Evolutionary conservation across 2,888 invertebrate species (phyloP).

Genomic region (Griposia aprilina): DNA sequence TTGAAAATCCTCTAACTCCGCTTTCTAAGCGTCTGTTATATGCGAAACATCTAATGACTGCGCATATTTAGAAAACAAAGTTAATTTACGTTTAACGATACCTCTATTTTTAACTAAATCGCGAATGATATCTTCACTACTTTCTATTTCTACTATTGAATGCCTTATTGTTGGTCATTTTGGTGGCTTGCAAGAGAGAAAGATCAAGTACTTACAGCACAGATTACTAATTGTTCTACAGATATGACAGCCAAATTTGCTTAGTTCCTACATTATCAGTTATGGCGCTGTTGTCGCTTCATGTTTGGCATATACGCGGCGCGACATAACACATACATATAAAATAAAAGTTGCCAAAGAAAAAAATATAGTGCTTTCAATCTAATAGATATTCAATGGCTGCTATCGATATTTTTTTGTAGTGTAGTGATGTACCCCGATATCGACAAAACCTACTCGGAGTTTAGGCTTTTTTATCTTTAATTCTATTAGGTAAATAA

Average conservation of each 20-base stretch:
- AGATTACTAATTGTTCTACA: too few relatives aligned
- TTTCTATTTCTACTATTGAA: background rate
- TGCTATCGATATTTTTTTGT: background rate
- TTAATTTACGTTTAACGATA: background rate
- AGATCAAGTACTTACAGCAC: conserved; percentile 5
- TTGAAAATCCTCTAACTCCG: background rate
- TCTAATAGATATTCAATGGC: background rate
- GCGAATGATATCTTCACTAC: background rate
- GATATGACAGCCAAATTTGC: background rate
- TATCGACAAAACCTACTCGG: background rate
- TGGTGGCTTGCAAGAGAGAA: background rate
- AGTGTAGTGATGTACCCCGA: background rate
- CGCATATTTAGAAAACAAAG: background rate
- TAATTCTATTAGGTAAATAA: background rate
- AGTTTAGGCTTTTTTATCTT: background rate
- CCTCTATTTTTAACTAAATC: background rate
- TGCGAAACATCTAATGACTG: background rate
- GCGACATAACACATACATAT: too few relatives aligned
- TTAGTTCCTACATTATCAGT: conserved; percentile 3
- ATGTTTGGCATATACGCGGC: background rate
- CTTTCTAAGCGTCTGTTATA: background rate
- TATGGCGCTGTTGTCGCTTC: background rate
- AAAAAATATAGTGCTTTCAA: too few relatives aligned
- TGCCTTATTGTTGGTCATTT: background rate
- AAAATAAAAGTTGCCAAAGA: too few relatives aligned